Evolutionary conservation across 2,888 invertebrate species (phyloP).

Genomic region (Prenolepis imparis): DNA sequence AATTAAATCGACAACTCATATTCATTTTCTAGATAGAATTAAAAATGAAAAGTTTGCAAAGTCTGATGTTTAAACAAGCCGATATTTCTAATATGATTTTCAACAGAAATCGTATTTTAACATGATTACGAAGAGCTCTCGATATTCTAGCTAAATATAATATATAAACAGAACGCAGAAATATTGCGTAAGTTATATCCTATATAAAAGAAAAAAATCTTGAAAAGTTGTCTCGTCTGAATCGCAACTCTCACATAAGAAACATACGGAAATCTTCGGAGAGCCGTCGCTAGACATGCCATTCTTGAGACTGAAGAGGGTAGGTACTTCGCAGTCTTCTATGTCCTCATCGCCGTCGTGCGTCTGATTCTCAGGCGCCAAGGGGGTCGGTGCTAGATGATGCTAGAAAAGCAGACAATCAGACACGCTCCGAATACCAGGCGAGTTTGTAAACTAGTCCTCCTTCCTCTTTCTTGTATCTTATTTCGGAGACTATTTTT

Average conservation of each 20-base stretch:
- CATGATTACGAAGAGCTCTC: background rate
- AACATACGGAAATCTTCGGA: conserved; percentile 10
- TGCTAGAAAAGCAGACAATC: conserved; percentile 76
- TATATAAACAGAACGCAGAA: background rate
- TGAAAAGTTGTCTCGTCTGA: background rate
- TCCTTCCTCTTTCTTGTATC: conserved; percentile 15
- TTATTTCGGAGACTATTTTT: conserved; percentile 34
- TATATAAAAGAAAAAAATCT: background rate
- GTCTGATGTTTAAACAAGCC: background rate
- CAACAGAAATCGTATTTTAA: background rate
- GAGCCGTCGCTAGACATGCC: conserved; percentile 37
- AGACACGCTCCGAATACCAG: conserved; percentile 74
- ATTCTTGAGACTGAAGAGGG: conserved; percentile 64
- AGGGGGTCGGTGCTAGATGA: conserved; percentile 67
- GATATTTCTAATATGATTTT: background rate
- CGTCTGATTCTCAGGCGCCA: conserved; percentile 60
- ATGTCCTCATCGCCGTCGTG: conserved; percentile 58
- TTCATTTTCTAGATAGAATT: background rate
- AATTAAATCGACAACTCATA: conserved; percentile 8
- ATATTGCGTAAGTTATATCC: background rate
- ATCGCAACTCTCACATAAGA: background rate
- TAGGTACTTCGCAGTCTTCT: conserved; percentile 66
- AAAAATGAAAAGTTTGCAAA: background rate
- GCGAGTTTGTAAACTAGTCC: conserved; percentile 61
- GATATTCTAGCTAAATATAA: background rate